Evolutionary conservation across 1,140 invertebrate genomes (phyloP), one percentile per base, ranked within the genome.

Genomic region (Rhynchophorus ferrugineus): DNA sequence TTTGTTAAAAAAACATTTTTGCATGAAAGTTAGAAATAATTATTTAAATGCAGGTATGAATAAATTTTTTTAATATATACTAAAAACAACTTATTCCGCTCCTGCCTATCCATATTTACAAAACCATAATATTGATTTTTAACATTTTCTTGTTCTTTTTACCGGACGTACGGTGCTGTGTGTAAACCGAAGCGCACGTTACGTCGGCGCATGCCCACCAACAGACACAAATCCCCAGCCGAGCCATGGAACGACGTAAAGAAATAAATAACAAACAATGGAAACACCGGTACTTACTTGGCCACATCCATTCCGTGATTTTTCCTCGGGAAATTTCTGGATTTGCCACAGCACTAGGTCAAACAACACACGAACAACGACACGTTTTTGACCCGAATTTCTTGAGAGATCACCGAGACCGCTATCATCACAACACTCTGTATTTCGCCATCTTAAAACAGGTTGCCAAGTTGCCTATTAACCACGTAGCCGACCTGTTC

Each of bases 371-470:
- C 13, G 20, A 13, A n/a, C 33, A 38, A 43, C 33, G 29, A 16
- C 14, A 55, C 22, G 45, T 9, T 29, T 38, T 8, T 21, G 17
- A 19, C 18, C 35, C n/a, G 18, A 44, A 51, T 44, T n/a, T 29
- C 34, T 11, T 20, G 22, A 21, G 3, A 13, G 44, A 29, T 44
- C 42, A 19, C 20, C 41, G 21, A 52, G 49, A 39, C 45, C 57
- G 49, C 44, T 42, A 56, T 44, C 53, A 50, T 44, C 57, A 55
- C 57, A 59, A 59, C 57, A 59, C 57, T 54, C 57, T 45, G 57
- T 59, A 54, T 59, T 56, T 56, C 57, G 57, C 57, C 57, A 59
- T 59, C 57, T 59, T 59, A 52, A 38, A 56, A 58, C 24, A 33
- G 34, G 52, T 55, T 53, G 50, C 21, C 50, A 44, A 17, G 11